Evolutionary conservation across 2,797 vertebrate species (phyloP), one percentile per base, ranked within the genome.

Genomic region (Sebastolobus alascanus): DNA sequence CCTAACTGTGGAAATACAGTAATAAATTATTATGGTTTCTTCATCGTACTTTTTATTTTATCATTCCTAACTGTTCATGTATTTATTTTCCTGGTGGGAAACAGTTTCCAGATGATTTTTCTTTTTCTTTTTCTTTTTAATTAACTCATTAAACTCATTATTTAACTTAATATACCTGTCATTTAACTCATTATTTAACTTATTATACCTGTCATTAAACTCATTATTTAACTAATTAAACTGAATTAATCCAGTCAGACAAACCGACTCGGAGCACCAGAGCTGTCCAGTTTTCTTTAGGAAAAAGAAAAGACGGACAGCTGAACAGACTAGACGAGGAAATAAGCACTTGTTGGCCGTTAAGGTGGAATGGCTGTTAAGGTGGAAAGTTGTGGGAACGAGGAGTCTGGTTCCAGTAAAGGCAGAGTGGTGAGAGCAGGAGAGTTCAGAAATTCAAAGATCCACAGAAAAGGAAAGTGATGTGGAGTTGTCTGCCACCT

Each of bases 351-450:
- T 80, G 37, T 61, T 77, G 70, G 68, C 33, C 37, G 29, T 63
- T 33, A 58, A 68, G 61, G 65, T 40, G 43, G 60, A 71, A 50
- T 55, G 64, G 68, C 33, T 46, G 29, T 63, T 29, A 58, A 68
- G 61, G 68, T 40, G 43, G 60, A 71, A 50, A 67, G 63, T 61
- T 14, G 55, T 54, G 37, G 31, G 80, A 82, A 80, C 16, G 22
- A 81, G 82, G 59, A 77, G 54, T 81, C 74, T 80, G 75, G 80
- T 90, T 54, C 80, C 80, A 75, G 67, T 80, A 67, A 92, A 93
- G 92, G 91, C 90, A 85, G 86, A 89, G 52, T 50, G 87, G 83
- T 88, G 84, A 83, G 16, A 71, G 50, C 31, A 52, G 60, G 43
- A 79, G 9, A 67, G 59, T 60, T 64, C 55, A 40, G 40, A 77